Percentiles rank a stretch among this genome's conserved stretches.
phyloP scores from a whole-genome alignment of 2,888 invertebrate genomes.

The Unio delphinus region DNA sequence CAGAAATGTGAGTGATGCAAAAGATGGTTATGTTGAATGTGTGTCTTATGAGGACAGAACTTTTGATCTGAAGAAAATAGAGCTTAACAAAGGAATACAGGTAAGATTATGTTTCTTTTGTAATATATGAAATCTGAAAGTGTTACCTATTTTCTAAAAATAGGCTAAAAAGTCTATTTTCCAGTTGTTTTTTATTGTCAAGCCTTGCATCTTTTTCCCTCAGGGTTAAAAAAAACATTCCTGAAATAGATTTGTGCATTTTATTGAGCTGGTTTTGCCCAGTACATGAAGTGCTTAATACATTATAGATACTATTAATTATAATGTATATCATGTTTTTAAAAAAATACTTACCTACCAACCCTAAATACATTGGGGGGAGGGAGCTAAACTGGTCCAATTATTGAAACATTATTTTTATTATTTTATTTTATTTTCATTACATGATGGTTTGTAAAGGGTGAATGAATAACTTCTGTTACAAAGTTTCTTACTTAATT shows the following conservation, averaged over 20 bases:
- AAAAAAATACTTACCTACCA: too few species aligned
- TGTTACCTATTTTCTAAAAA: background rate
- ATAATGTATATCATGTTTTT: too few species aligned
- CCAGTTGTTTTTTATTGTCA: background rate
- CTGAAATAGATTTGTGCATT: too few species aligned
- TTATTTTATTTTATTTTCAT: background rate
- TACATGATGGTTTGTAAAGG: background rate
- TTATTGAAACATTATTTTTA: background rate
- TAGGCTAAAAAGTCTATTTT: background rate
- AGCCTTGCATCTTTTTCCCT: background rate
- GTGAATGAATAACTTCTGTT: too few species aligned
- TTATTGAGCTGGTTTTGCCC: too few species aligned
- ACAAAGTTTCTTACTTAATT: too few species aligned
- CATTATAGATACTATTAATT: too few species aligned
- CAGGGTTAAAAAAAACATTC: too few species aligned
- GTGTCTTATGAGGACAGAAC: slow-evolving; percentile 63
- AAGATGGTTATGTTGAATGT: slow-evolving; percentile 68
- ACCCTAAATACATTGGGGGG: too few species aligned
- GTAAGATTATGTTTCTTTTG: slow-evolving; percentile 30
- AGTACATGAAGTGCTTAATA: too few species aligned
- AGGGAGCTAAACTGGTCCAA: background rate
- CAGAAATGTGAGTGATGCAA: slow-evolving; percentile 66
- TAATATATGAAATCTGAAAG: background rate
- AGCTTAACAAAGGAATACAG: slow-evolving; percentile 67
- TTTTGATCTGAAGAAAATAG: slow-evolving; percentile 62